Evolutionary conservation across 2,113 vertebrate species (phyloP).

Genomic region (Ariopsis seemanni): DNA sequence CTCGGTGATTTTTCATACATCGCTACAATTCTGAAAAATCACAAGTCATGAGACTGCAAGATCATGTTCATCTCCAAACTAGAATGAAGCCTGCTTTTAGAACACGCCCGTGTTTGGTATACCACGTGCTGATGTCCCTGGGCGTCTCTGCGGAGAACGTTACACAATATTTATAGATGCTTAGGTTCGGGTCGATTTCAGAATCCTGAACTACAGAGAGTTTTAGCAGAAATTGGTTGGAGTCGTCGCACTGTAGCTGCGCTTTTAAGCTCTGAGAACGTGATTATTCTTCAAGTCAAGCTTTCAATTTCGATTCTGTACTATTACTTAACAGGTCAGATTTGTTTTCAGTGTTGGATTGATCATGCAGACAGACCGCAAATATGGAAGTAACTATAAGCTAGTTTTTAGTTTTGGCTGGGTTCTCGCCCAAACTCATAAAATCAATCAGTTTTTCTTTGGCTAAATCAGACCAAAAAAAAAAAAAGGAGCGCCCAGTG

Average conservation of each 20-base stretch:
- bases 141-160: too few relatives aligned
- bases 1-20: too few relatives aligned
- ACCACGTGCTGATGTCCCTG: too few relatives aligned
- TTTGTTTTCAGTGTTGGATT: background rate
- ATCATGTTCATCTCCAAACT: too few relatives aligned
- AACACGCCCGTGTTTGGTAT: background rate
- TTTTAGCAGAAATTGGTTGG: background rate
- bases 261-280: background rate
- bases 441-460: too few relatives aligned
- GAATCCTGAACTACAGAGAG: background rate
- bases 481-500: too few relatives aligned
- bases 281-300: too few relatives aligned
- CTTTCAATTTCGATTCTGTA: background rate
- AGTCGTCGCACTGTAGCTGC: too few relatives aligned
- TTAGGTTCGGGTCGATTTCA: background rate
- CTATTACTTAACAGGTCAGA: background rate
- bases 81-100: background rate
- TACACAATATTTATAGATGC: background rate
- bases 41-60: background rate
- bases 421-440: too few relatives aligned
- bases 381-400: background rate
- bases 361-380: background rate
- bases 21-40: background rate
- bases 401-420: too few relatives aligned
- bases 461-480: too few relatives aligned